Percentiles rank a stretch among this genome's conserved stretches.
These are phyloP conservation scores for Oryzias melastigma DNA, from an alignment of 2,113 vertebrate genomes.

Conservation along the genomic window DNA sequence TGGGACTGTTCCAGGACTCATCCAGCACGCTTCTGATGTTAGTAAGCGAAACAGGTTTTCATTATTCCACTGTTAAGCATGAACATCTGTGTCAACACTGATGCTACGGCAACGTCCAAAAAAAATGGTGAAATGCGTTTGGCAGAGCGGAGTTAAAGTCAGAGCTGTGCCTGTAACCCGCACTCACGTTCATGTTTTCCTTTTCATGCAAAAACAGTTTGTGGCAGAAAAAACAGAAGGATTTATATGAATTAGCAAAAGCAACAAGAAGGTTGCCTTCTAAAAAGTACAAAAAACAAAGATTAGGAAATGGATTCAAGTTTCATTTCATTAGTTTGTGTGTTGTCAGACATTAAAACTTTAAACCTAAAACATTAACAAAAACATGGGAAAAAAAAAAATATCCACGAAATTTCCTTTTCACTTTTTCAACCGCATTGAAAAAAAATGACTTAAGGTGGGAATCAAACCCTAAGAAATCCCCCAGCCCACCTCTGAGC, in stretches of 20 bases:
- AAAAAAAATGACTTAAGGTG: constrained; percentile 37
- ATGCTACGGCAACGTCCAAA: constrained; percentile 28
- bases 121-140: constrained; percentile 19
- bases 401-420: background rate
- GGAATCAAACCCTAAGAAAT: constrained; percentile 44
- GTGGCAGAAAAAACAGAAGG: background rate
- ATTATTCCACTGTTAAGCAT: constrained; percentile 49
- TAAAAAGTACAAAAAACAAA: background rate
- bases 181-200: constrained; percentile 1
- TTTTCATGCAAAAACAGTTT: background rate
- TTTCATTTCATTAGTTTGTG: background rate
- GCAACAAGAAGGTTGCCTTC: background rate
- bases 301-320: too few species aligned
- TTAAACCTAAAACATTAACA: too few species aligned
- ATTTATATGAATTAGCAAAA: constrained; percentile 13
- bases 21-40: constrained; percentile 61
- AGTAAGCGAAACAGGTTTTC: constrained; percentile 53
- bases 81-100: constrained; percentile 65
- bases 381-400: constrained; percentile 1
- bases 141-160: constrained; percentile 12
- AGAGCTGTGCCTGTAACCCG: constrained; percentile 11
- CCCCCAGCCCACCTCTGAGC: constrained; percentile 89
- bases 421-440: background rate
- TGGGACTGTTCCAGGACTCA: constrained; percentile 55
- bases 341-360: background rate